Conservation (phyloP, 2,888 invertebrate species). For the Mythimna vitellina region DNA sequence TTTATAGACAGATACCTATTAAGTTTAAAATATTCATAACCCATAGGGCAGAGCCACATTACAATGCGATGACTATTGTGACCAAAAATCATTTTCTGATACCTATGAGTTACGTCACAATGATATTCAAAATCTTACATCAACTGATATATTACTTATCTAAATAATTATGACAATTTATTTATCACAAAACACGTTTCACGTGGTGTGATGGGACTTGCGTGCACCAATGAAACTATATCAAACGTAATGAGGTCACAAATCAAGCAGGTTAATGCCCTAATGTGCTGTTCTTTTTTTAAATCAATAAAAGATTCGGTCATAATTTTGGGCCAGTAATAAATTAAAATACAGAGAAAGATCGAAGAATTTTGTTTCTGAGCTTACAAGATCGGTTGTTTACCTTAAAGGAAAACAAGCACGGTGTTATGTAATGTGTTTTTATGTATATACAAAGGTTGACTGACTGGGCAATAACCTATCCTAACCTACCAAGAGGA, state of each 20-base stretch:
- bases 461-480: not conserved
- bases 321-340: slow-evolving; percentile 8
- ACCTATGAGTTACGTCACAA: slow-evolving; percentile 15
- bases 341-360: not conserved
- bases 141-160: slow-evolving; percentile 25
- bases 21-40: not conserved
- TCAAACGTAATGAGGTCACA: slow-evolving; percentile 48
- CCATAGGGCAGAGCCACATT: not conserved
- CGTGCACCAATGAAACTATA: slow-evolving; percentile 49
- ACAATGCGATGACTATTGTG: not conserved
- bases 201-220: slow-evolving; percentile 35
- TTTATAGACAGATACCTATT: not conserved
- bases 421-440: too few species aligned
- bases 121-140: slow-evolving; percentile 13
- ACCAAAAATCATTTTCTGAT: not conserved
- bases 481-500: not conserved
- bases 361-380: too few species aligned
- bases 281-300: slow-evolving; percentile 36
- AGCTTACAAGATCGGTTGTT: too few species aligned
- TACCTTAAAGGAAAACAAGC: too few species aligned
- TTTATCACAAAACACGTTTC: slow-evolving; percentile 21
- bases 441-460: not conserved
- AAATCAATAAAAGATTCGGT: slow-evolving; percentile 33
- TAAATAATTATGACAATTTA: slow-evolving; percentile 44
- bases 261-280: slow-evolving; percentile 48